phyloP scores from a whole-genome alignment of 2,113 vertebrate genomes.

The Ochotona curzoniae region DNA sequence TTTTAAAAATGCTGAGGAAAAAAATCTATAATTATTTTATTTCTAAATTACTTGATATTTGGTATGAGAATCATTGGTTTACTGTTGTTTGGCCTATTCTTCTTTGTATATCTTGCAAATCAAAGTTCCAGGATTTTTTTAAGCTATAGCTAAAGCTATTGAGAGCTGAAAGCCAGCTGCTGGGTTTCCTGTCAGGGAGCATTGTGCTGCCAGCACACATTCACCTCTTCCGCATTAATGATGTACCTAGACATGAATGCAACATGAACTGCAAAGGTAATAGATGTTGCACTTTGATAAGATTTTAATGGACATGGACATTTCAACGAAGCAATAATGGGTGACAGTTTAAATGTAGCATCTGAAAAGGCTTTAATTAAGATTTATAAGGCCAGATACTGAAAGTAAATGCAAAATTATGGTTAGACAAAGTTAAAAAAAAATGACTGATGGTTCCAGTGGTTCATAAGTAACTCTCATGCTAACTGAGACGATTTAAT shows the following conservation, averaged over 20 bases:
- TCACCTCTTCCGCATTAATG: not conserved
- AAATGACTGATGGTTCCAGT: constrained; percentile 61
- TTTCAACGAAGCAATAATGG: constrained; percentile 40
- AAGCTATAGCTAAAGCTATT: not conserved
- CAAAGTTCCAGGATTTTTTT: constrained; percentile 38
- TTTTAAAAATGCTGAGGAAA: not conserved
- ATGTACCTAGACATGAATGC: constrained; percentile 35
- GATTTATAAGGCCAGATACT: constrained; percentile 74
- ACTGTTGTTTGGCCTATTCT: constrained; percentile 46
- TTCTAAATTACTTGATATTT: not conserved
- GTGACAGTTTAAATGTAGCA: constrained; percentile 73
- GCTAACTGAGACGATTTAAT: constrained; percentile 43
- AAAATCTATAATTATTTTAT: constrained; percentile 10
- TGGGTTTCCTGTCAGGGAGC: not conserved
- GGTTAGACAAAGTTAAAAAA: constrained; percentile 41
- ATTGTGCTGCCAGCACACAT: not conserved
- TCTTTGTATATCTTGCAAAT: not conserved
- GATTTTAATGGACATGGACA: constrained; percentile 40
- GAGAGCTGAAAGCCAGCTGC: not conserved
- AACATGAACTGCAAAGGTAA: constrained; percentile 51
- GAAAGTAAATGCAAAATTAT: constrained; percentile 73
- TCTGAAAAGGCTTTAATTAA: constrained; percentile 77
- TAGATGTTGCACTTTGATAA: constrained; percentile 54
- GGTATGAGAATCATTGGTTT: constrained; percentile 1
- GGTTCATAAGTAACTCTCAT: constrained; percentile 49